Base-by-base conservation (phyloP, 2,888 invertebrate genomes). In the Caenorhabditis uteleia region DNA sequence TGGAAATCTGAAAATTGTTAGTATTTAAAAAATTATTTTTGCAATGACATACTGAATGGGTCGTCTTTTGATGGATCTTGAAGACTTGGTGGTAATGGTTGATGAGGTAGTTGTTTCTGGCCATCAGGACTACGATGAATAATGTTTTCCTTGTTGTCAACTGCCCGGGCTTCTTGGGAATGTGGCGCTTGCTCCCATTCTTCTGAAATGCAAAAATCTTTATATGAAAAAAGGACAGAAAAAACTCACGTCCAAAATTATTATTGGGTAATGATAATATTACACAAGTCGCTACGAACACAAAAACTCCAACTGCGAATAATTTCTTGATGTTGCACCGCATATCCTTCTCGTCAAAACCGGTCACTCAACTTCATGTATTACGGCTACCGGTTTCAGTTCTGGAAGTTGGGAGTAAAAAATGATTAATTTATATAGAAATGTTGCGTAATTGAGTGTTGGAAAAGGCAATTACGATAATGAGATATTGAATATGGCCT, bases 321-420 rank as follows among this genome's bases (percentile, higher is more conserved):
- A 79, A 57, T 46, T 78, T 68, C 46, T 60, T 73, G 42, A 81
- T 69, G 61, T 80, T 79, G 62, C 80, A 78, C 59, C 79, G 68
- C 70, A 80, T 73, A 48, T 54, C 55, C 27, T 27, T 43, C 40
- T 23, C 40, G 25, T n/a, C n/a, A n/a, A n/a, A n/a, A n/a, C n/a
- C n/a, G n/a, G n/a, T n/a, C n/a, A n/a, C n/a, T n/a, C n/a, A n/a
- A n/a, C n/a, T n/a, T n/a, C n/a, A n/a, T n/a, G n/a, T n/a, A n/a
- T n/a, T n/a, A n/a, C n/a, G n/a, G n/a, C n/a, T n/a, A n/a, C n/a
- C n/a, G n/a, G n/a, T n/a, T n/a, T n/a, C n/a, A n/a, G n/a, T n/a
- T n/a, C n/a, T n/a, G n/a, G n/a, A n/a, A n/a, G n/a, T n/a, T n/a
- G n/a, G n/a, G n/a, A 34, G 34, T 14, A 7, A 34, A 34, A 34